Evolutionary conservation across 1,140 invertebrate genomes (phyloP).

Genomic region (Drosophila orena): DNA sequence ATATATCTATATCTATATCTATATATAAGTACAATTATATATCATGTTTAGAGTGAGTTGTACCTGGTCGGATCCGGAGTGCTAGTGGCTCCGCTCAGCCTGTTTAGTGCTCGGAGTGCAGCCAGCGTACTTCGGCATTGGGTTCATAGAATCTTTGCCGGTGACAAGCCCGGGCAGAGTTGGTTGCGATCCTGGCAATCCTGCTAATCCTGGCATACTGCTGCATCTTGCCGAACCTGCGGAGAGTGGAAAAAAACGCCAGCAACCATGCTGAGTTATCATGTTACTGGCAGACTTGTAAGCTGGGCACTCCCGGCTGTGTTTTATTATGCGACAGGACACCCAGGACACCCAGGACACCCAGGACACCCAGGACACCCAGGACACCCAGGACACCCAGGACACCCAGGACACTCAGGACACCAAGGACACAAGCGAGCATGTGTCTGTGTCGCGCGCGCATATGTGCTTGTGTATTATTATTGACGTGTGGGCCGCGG

Average conservation of each 20-base stretch:
- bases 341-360: background rate
- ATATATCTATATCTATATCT: too few species aligned
- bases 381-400: conserved; percentile 5
- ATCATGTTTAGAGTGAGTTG: too few species aligned
- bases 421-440: background rate
- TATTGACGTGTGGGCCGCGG: conserved; percentile 50
- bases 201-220: conserved; percentile 4
- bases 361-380: background rate
- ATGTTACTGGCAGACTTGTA: too few species aligned
- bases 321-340: conserved; percentile 27
- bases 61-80: conserved; percentile 9
- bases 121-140: conserved; percentile 49
- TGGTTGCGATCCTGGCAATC: conserved; percentile 31
- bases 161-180: conserved; percentile 32
- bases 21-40: too few species aligned
- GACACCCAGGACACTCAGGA: conserved; percentile 4
- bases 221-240: conserved; percentile 25
- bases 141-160: conserved; percentile 42
- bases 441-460: too few species aligned
- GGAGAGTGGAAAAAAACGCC: background rate
- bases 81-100: conserved; percentile 23
- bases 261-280: background rate
- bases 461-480: conserved; percentile 1
- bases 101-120: conserved; percentile 14
- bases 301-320: too few species aligned